These are phyloP conservation scores for Cacatua alba DNA, from an alignment of 2,113 vertebrate species.

Conservation along the genomic window DNA sequence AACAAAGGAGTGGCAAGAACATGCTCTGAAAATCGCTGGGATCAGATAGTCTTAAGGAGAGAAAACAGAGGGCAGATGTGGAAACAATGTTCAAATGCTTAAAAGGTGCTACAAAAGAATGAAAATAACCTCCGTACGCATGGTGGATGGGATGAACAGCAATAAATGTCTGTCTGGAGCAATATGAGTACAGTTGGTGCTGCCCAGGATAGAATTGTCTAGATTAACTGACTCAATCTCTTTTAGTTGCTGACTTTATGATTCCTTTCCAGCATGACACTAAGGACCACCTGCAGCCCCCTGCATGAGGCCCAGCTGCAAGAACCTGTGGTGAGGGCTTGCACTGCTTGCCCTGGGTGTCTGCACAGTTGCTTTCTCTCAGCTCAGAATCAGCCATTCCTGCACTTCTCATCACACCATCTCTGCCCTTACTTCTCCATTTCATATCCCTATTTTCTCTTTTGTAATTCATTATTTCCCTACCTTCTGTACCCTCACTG, in stretches of 20 bases:
- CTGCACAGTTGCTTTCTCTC: background rate
- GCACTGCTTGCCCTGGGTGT: background rate
- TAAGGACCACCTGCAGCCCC: accelerated
- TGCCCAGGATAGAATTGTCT: background rate
- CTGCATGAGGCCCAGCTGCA: background rate
- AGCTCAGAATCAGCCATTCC: background rate
- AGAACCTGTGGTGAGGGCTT: background rate
- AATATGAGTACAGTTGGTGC: accelerated
- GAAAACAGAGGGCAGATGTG: accelerated
- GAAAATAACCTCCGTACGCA: background rate
- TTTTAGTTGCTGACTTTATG: background rate
- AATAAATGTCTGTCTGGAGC: background rate
- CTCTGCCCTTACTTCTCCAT: background rate
- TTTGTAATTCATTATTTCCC: background rate
- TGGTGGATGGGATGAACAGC: background rate
- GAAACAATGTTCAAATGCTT: background rate
- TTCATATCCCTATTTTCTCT: background rate
- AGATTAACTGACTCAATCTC: background rate
- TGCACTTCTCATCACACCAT: background rate
- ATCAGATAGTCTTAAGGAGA: background rate
- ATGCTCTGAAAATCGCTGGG: accelerated
- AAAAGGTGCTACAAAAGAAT: background rate
- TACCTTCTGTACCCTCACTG: background rate
- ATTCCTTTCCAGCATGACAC: background rate
- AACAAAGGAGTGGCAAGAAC: background rate